Base-by-base conservation (phyloP, 2,113 vertebrate genomes). In the Suricata suricatta region DNA sequence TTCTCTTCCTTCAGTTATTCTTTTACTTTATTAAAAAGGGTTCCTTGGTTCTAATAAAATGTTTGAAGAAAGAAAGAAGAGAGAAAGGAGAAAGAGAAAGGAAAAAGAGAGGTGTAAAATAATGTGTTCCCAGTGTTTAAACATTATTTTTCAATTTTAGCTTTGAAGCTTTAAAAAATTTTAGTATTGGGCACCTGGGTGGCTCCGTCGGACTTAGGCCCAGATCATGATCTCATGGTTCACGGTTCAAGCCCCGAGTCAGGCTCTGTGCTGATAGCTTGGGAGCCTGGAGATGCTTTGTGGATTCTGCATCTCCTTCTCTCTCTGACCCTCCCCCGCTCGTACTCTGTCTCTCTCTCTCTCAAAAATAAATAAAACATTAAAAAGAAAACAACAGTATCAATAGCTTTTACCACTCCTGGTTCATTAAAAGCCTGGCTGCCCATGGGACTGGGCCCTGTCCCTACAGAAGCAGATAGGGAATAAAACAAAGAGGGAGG, bases 141-240 rank as follows among this genome's bases (percentile, higher is more conserved):
- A 66, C 63, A 94, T 72, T 93, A 35, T 35, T 93, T 95, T 82
- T 83, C 85, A 33, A 82, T 87, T 90, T 97, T 74, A 84, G 31
- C 89, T 90, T 96, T 33, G 12, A 80, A n/a, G 33, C 95, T 93
- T 91, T 88, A 95, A 93, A 54, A 86, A 95, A 86, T 19, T 80
- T 97, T 82, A 87, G 52, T 82, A 50, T 94, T 57, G 50, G 50
- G 50, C 13, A 13, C 50, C 50, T 50, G 50, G 50, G 50, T 50
- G 50, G 50, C 13, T 50, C 50, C 12, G 50, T 50, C 13, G 50
- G 12, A 50, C 50, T 50, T 50, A 13, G 50, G 50, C 50, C 13
- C 50, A 50, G 50, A 13, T 50, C 50, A 50, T 50, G 50, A 50
- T 14, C 50, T 50, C 13, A 13, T 50, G 50, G 50, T 50, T 50